Conservation (phyloP, 2,888 invertebrate species). For the Panzeria rudis region DNA sequence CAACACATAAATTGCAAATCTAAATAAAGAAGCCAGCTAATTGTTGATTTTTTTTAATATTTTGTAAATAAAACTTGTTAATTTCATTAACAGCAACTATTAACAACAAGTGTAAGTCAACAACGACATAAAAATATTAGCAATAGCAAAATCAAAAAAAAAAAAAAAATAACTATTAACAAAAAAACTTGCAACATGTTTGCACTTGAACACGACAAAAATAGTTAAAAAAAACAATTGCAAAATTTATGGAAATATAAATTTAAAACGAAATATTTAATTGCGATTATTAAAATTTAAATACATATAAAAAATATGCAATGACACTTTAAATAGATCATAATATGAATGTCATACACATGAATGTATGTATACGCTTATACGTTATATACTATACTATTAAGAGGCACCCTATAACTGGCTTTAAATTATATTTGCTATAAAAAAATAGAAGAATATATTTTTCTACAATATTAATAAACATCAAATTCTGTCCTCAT, state of each 20-base stretch:
- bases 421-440: no score
- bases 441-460: no score
- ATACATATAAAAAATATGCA: not conserved
- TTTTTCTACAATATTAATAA: no score
- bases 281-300: not conserved
- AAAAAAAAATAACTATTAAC: not conserved
- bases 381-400: no score
- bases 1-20: not conserved
- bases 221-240: not conserved
- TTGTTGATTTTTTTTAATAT: not conserved
- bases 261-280: not conserved
- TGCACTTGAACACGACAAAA: conserved; percentile 2
- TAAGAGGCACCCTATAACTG: no score
- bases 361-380: not conserved
- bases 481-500: not conserved
- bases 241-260: conserved; percentile 12
- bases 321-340: not conserved
- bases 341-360: not conserved
- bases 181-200: conserved; percentile 24
- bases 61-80: conserved; percentile 56
- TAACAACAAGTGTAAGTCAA: conserved; percentile 20
- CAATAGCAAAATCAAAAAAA: not conserved
- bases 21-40: conserved; percentile 1
- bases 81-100: conserved; percentile 61
- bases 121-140: conserved; percentile 6